Evolutionary conservation across 37 sponge, comb jelly and placozoan species (phyloP), one percentile per base, ranked within the genome.

Genomic region (Beroe ovata): DNA sequence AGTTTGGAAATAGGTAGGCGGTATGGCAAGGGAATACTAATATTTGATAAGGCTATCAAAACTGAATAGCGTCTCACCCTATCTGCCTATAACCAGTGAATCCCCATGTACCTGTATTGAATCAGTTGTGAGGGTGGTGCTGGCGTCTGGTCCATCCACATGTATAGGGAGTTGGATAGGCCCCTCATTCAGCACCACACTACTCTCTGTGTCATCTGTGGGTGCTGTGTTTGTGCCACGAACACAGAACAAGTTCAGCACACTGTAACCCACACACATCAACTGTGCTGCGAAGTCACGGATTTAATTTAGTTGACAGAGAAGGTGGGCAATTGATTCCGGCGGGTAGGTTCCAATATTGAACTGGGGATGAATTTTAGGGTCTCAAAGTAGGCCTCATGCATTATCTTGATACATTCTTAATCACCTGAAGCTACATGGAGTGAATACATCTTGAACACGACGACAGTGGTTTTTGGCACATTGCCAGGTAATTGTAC

Each of bases 261-360:
- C 25, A 42, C 54, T 42, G 54, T 77, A 77, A 1, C 84, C 84
- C n/a, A 77, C 54, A 32, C 36, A 32, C 28, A 36, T 40, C 54
- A 77, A 4, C 84, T 42, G 54, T 14, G 54, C 84, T 77, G 69
- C n/a, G n/a, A n/a, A n/a, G n/a, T n/a, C n/a, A n/a, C n/a, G n/a
- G n/a, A n/a, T n/a, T n/a, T n/a, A n/a, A n/a, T n/a, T n/a, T n/a
- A n/a, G n/a, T n/a, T n/a, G n/a, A n/a, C n/a, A n/a, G n/a, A n/a
- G n/a, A n/a, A n/a, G n/a, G n/a, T n/a, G n/a, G n/a, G n/a, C n/a
- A n/a, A n/a, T n/a, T n/a, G n/a, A n/a, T n/a, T n/a, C n/a, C n/a
- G n/a, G n/a, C n/a, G n/a, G n/a, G n/a, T n/a, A n/a, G n/a, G n/a
- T n/a, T n/a, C n/a, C n/a, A n/a, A n/a, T n/a, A n/a, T n/a, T n/a